phyloP scores from a whole-genome alignment of 2,113 vertebrate genomes.

The Xenopus tropicalis region DNA sequence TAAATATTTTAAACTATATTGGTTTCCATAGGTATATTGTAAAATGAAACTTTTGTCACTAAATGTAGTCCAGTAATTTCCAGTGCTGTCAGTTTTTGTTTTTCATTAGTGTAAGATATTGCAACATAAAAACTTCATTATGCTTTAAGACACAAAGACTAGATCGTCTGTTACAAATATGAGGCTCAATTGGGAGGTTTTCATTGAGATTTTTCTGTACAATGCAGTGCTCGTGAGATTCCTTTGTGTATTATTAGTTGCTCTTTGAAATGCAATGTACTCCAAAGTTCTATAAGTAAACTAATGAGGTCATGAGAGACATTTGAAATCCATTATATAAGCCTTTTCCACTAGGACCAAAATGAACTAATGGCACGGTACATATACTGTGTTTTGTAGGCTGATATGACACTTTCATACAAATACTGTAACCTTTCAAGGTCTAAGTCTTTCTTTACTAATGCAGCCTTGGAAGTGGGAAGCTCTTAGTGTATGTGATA shows the following conservation, averaged over 20 bases:
- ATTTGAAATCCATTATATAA: neutral
- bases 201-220: neutral
- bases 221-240: neutral
- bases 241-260: slow-evolving; percentile 7
- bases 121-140: too few species aligned
- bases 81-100: too few species aligned
- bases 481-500: too few species aligned
- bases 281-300: neutral
- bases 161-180: too few species aligned
- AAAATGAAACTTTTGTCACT: too few species aligned
- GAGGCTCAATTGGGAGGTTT: neutral
- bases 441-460: too few species aligned
- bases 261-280: neutral
- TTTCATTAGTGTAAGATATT: too few species aligned
- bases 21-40: too few species aligned
- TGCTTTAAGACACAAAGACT: too few species aligned
- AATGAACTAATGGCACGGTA: neutral
- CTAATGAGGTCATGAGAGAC: slow-evolving; percentile 11
- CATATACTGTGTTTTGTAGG: neutral
- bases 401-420: neutral
- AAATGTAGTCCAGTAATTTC: too few species aligned
- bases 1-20: too few species aligned
- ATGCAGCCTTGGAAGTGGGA: too few species aligned
- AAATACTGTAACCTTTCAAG: neutral
- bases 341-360: neutral